Conservation (phyloP, 2,113 vertebrate species). For the Plectropomus leopardus region DNA sequence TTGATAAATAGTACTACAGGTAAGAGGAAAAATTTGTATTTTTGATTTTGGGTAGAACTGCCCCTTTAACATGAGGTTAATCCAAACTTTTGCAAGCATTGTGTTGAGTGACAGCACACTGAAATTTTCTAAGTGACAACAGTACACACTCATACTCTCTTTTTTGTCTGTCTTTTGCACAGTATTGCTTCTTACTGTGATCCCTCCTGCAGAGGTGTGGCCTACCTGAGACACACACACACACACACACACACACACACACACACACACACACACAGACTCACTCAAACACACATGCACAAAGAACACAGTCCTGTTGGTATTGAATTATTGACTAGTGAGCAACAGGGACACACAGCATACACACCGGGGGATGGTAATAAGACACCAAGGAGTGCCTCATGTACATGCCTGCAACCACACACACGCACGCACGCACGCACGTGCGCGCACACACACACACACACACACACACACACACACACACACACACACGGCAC, state of each 20-base stretch:
- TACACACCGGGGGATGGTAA: slow-evolving; percentile 64
- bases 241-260: not conserved
- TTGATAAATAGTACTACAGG: no score
- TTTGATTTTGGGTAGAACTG: no score
- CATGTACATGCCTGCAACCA: slow-evolving; percentile 35
- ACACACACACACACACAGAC: not conserved
- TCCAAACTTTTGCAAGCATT: no score
- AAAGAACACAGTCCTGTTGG: slow-evolving; percentile 46
- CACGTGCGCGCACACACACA: slow-evolving; percentile 10
- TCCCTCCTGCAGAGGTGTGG: slow-evolving; percentile 37
- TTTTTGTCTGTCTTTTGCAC: not conserved
- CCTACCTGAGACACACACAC: slow-evolving; percentile 37
- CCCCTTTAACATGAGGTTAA: no score
- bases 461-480: slow-evolving; percentile 14
- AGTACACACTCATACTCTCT: not conserved
- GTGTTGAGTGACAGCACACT: no score
- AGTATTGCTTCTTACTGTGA: not conserved
- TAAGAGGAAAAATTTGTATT: no score
- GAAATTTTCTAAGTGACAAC: not conserved
- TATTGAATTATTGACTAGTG: slow-evolving; percentile 80
- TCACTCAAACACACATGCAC: slow-evolving; percentile 26
- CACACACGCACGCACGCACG: not conserved
- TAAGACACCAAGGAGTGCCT: slow-evolving; percentile 60
- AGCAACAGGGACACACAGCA: slow-evolving; percentile 43
- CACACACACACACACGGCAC: not conserved